A percentile compares a stretch with the other conserved stretches of the same genome.
phyloP scores from a whole-genome alignment of 2,797 vertebrate genomes.

The Odontamblyopus rebecca region DNA sequence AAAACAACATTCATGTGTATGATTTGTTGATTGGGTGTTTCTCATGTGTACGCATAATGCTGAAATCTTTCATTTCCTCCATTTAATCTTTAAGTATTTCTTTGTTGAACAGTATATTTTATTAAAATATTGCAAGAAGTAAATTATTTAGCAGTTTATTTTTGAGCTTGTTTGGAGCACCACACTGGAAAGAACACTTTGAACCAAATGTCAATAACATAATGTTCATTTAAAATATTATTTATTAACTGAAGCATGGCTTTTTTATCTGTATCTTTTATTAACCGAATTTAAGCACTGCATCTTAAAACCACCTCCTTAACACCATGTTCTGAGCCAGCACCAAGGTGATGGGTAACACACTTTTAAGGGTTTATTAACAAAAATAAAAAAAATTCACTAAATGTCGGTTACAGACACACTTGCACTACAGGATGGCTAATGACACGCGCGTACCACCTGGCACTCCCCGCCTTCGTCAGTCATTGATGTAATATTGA shows the following conservation, averaged over 20 bases:
- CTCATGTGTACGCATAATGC: background rate
- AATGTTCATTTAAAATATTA: too few relatives aligned
- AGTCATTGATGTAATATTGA: conserved; percentile 20
- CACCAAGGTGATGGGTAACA: conserved; percentile 13
- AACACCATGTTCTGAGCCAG: conserved; percentile 25
- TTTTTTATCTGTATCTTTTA: conserved; percentile 20
- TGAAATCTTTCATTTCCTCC: background rate
- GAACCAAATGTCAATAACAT: too few relatives aligned
- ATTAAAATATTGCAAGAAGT: background rate
- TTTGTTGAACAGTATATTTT: background rate
- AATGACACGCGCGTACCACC: conserved; percentile 30
- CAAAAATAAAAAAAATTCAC: background rate
- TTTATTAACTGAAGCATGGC: conserved; percentile 10
- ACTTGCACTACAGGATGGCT: conserved; percentile 12
- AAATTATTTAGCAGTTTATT: too few relatives aligned
- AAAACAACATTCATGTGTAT: conserved; percentile 8
- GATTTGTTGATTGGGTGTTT: background rate
- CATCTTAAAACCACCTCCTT: conserved; percentile 36
- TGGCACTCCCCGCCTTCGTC: conserved; percentile 33
- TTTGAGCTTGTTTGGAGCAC: too few relatives aligned
- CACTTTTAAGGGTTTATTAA: background rate
- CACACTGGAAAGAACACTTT: background rate
- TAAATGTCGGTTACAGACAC: conserved; percentile 8
- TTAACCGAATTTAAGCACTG: conserved; percentile 17
- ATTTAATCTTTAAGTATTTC: background rate